Percentiles rank a stretch among this genome's conserved stretches.
Conservation (phyloP, 1,140 invertebrate species). For the Lysiphlebus fabarum region DNA sequence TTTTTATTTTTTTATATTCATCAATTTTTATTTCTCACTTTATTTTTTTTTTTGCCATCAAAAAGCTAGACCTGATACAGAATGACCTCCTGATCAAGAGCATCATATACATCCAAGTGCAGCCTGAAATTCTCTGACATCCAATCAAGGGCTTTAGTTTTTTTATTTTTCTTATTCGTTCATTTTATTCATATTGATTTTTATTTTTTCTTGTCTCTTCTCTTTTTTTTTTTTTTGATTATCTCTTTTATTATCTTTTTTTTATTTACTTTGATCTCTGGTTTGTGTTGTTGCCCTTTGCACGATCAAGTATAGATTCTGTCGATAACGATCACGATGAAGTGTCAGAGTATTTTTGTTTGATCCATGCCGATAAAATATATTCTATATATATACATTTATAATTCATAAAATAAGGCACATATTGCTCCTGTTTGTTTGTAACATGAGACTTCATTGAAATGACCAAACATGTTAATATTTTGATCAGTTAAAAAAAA, state of each 20-base stretch:
- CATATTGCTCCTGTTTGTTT: too few species aligned
- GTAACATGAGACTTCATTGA: too few species aligned
- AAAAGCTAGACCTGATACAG: too few species aligned
- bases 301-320: not conserved
- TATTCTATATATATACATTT: not conserved
- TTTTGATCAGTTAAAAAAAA: too few species aligned
- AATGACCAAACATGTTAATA: too few species aligned
- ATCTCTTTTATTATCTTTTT: not conserved
- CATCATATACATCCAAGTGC: too few species aligned
- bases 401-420: too few species aligned
- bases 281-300: too few species aligned
- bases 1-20: not conserved
- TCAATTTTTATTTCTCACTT: not conserved
- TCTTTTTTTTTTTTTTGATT: constrained; percentile 18
- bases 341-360: constrained; percentile 14
- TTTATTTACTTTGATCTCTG: constrained; percentile 17
- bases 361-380: constrained; percentile 8
- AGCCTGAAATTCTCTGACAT: too few species aligned
- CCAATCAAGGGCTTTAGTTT: too few species aligned
- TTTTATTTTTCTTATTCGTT: too few species aligned
- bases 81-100: constrained; percentile 1
- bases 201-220: constrained; percentile 7
- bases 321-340: constrained; percentile 19
- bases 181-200: too few species aligned
- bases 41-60: constrained; percentile 17